Base-by-base conservation (phyloP, 2,797 vertebrate genomes). In the Pygocentrus nattereri region DNA sequence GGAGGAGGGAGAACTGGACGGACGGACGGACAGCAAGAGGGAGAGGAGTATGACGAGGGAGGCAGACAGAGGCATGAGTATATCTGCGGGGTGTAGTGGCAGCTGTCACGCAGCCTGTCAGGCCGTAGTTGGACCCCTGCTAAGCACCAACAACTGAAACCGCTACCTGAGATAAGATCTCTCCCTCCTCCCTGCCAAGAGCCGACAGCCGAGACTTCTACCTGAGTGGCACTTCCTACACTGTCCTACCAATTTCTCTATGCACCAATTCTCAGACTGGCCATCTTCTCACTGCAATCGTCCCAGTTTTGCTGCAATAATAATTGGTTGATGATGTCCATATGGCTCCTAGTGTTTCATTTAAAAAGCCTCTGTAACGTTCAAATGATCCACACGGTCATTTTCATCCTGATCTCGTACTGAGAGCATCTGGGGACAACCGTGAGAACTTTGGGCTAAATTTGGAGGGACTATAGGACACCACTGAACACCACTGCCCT, bases 21-120 rank as follows among this genome's bases (percentile, higher is more conserved):
- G 47, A 52, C 54, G 59, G 44, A 56, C 12, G 52, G 30, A 6
- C n/a, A 15, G n/a, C 27, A 2, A 31, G 65, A 59, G 41, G 10
- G 3, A 61, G 44, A 34, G 41, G 44, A 31, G 23, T 15, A 27
- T 27, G 47, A n/a, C 3, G 41, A 50, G 21, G 23, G 13, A 49
- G 68, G 5, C 5, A 25, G 44, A 49, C 1, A 31, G 73, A 61
- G 73, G 12, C 13, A 4, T 23, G 31, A 8, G 38, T 18, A 49
- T 56, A 56, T 31, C 50, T n/a, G 70, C 27, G 18, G 70, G 50
- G 19, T 73, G 70, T 73, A 34, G 2, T 73, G 70, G 30, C 70
- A 73, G 70, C 70, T 56, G 70, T 69, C 67, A 31, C 23, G 21
- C 44, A 30, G 25, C 27, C 18, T 31, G 69, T 31, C 50, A 38